phyloP scores from a whole-genome alignment of 1,140 invertebrate genomes.

The Samia ricini region DNA sequence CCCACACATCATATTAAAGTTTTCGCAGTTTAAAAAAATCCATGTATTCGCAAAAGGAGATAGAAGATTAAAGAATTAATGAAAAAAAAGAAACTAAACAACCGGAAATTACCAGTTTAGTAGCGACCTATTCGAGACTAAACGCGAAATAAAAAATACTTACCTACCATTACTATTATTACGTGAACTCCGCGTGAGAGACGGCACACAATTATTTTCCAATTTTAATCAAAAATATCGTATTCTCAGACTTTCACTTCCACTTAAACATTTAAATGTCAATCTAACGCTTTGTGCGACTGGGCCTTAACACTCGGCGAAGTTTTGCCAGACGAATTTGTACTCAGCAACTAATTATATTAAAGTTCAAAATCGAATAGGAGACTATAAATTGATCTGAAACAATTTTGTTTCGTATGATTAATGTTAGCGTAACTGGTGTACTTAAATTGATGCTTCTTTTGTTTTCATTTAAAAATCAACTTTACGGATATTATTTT shows the following conservation, averaged over 20 bases:
- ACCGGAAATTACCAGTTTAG: conserved; percentile 59
- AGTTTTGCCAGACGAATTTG: conserved; percentile 8
- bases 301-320: conserved; percentile 41
- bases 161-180: conserved; percentile 39
- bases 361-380: conserved; percentile 23
- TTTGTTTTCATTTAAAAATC: conserved; percentile 20
- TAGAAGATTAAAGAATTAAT: not conserved
- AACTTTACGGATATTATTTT: conserved; percentile 20
- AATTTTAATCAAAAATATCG: conserved; percentile 75
- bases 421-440: conserved; percentile 46
- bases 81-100: conserved; percentile 7
- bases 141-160: conserved; percentile 52
- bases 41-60: not conserved
- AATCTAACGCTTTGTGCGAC: conserved; percentile 48
- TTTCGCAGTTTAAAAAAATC: no score
- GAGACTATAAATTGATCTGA: conserved; percentile 23
- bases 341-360: conserved; percentile 17
- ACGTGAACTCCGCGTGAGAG: conserved; percentile 59
- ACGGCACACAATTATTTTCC: conserved; percentile 75
- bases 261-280: conserved; percentile 74
- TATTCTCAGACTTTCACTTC: conserved; percentile 67
- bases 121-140: conserved; percentile 41
- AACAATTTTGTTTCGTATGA: conserved; percentile 57
- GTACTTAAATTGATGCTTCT: conserved; percentile 10
- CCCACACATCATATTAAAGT: no score